phyloP scores from a whole-genome alignment of 1,140 invertebrate genomes.

The Protaetia brevitarsis region DNA sequence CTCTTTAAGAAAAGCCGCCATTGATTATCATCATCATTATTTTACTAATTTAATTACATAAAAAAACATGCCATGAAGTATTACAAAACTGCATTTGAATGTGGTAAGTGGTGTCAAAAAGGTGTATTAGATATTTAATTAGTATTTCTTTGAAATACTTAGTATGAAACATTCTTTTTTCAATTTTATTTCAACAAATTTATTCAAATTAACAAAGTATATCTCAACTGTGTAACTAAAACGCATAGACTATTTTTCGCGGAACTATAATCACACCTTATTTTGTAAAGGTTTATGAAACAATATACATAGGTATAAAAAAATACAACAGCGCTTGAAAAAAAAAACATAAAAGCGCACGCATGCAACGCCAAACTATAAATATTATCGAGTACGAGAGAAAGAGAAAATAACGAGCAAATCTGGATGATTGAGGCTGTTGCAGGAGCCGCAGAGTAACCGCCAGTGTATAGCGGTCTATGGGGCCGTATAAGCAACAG shows the following conservation, averaged over 20 bases:
- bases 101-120: too few species aligned
- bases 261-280: constrained; percentile 10
- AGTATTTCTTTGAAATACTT: too few species aligned
- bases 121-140: too few species aligned
- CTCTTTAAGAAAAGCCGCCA: too few species aligned
- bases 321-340: constrained; percentile 6
- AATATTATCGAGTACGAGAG: constrained; percentile 16
- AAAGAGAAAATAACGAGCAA: constrained; percentile 19
- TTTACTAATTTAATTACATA: too few species aligned
- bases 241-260: too few species aligned
- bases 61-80: too few species aligned
- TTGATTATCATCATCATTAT: too few species aligned
- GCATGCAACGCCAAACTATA: constrained; percentile 10
- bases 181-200: too few species aligned
- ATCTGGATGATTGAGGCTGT: constrained; percentile 17
- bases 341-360: constrained; percentile 12
- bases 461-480: constrained; percentile 10
- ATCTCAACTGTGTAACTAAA: background rate
- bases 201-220: too few species aligned
- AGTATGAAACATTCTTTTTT: too few species aligned
- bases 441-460: constrained; percentile 27
- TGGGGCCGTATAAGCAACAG: constrained; percentile 3
- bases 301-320: background rate
- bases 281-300: constrained; percentile 4
- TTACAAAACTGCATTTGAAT: too few species aligned